Evolutionary conservation across 1,140 invertebrate species (phyloP).

Genomic region (Saccostrea echinata): DNA sequence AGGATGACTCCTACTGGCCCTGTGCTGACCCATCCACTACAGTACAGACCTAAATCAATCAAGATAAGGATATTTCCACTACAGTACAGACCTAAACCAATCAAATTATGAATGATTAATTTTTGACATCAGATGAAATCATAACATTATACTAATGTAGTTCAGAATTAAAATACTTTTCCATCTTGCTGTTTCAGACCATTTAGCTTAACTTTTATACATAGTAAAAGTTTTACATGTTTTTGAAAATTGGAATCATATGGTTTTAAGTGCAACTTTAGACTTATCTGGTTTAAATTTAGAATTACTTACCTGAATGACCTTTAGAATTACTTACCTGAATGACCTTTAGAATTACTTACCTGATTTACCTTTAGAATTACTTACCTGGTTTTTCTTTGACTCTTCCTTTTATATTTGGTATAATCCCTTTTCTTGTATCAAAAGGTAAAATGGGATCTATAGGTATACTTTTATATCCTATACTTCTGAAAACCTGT

Average conservation of each 20-base stretch:
- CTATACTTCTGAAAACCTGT: constrained; percentile 78
- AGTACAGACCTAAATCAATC: constrained; percentile 87
- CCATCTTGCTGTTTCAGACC: too few relatives aligned
- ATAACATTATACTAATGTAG: too few relatives aligned
- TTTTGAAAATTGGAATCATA: too few relatives aligned
- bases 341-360: too few relatives aligned
- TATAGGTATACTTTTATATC: constrained; percentile 76
- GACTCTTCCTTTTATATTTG: constrained; percentile 87
- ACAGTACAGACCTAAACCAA: background rate
- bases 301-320: too few relatives aligned
- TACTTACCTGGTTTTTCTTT: constrained; percentile 75
- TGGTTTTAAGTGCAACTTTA: too few relatives aligned
- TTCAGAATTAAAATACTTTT: too few relatives aligned
- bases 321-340: too few relatives aligned
- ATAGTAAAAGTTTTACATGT: too few relatives aligned
- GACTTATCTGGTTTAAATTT: too few relatives aligned
- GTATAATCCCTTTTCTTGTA: constrained; percentile 84
- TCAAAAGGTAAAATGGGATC: constrained; percentile 87
- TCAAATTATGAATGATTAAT: background rate
- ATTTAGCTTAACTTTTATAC: too few relatives aligned
- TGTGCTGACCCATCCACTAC: constrained; percentile 94
- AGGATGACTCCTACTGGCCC: constrained; percentile 96
- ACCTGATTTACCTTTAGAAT: background rate
- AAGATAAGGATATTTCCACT: background rate
- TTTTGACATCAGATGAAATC: background rate